Evolutionary conservation across 2,113 vertebrate genomes (phyloP).

Genomic region (Aspiorhynchus laticeps): DNA sequence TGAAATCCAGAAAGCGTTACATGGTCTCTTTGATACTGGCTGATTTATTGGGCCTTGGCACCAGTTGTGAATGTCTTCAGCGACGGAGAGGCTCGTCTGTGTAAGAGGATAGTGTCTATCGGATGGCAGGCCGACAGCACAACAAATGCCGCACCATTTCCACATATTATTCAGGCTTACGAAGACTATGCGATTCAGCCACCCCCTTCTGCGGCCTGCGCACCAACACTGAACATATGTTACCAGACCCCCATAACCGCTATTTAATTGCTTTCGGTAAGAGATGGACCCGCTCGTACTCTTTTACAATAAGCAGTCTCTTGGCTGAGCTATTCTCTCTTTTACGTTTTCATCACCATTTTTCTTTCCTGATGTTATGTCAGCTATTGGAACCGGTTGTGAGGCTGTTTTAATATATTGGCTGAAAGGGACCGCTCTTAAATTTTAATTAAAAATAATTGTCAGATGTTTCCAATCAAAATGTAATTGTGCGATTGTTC

Average conservation of each 20-base stretch:
- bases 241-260: conserved; percentile 41
- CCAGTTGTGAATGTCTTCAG: conserved; percentile 74
- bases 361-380: conserved; percentile 8
- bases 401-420: neutral
- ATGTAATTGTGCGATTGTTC: conserved; percentile 5
- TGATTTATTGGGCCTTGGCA: conserved; percentile 81
- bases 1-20: conserved; percentile 82
- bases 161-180: conserved; percentile 61
- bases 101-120: conserved; percentile 74
- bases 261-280: conserved; percentile 32
- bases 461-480: conserved; percentile 24
- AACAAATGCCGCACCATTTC: conserved; percentile 69
- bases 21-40: conserved; percentile 80
- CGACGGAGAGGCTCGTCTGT: conserved; percentile 62
- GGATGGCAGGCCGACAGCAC: conserved; percentile 62
- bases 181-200: conserved; percentile 50
- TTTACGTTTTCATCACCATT: conserved; percentile 14
- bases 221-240: conserved; percentile 46
- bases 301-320: neutral
- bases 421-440: neutral
- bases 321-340: conserved; percentile 3
- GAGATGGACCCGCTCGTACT: neutral
- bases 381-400: neutral
- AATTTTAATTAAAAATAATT: conserved; percentile 8
- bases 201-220: conserved; percentile 42